A percentile compares a stretch with the other conserved stretches of the same genome.
Evolutionary conservation across 2,888 invertebrate species (phyloP).

Genomic region (Holacanthella duospinosa): DNA sequence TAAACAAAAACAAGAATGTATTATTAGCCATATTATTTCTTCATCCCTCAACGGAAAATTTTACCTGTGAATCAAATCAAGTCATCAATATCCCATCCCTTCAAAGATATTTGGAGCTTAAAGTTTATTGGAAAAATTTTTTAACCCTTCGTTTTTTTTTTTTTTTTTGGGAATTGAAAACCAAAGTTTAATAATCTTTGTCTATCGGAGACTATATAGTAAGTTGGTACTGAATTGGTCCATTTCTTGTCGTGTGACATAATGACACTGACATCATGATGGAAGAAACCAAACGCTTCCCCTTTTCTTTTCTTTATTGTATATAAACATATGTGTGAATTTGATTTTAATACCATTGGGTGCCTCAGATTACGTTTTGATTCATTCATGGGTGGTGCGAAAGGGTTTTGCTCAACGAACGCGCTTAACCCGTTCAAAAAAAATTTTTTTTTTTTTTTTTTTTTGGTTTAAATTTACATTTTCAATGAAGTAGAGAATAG

Average conservation of each 20-base stretch:
- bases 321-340: too few species aligned
- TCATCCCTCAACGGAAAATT: background rate
- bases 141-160: too few species aligned
- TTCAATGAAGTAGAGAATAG: background rate
- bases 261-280: background rate
- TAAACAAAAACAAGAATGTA: slow-evolving; percentile 2
- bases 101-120: background rate
- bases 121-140: background rate
- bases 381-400: background rate
- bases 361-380: slow-evolving; percentile 2
- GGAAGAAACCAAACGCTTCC: background rate
- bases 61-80: background rate
- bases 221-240: background rate
- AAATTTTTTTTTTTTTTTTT: background rate
- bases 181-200: background rate
- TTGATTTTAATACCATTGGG: slow-evolving; percentile 2
- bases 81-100: background rate
- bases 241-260: slow-evolving; percentile 2
- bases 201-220: too few species aligned
- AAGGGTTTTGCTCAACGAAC: slow-evolving; percentile 7
- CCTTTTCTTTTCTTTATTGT: background rate
- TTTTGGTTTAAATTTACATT: too few species aligned
- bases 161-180: background rate
- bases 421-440: too few species aligned
- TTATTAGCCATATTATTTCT: background rate